A percentile compares a stretch with the other conserved stretches of the same genome.
phyloP scores from a whole-genome alignment of 2,113 vertebrate genomes.

The Empidonax traillii region DNA sequence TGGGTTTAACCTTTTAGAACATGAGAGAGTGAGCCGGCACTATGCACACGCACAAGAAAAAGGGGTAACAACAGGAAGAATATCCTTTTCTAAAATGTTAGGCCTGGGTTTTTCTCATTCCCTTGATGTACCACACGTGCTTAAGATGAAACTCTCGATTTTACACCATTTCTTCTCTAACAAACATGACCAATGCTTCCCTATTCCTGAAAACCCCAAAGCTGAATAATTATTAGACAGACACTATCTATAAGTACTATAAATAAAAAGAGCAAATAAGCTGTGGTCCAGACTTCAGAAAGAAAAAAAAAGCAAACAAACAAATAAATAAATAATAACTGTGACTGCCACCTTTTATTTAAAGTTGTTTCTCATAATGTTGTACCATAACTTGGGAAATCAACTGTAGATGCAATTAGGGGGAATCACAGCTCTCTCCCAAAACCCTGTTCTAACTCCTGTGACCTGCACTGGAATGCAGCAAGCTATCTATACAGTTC shows the following conservation, averaged over 20 bases:
- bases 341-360: not conserved
- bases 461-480: not conserved
- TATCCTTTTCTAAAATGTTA: too few species aligned
- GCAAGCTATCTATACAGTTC: not conserved
- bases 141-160: not conserved
- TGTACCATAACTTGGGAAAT: not conserved
- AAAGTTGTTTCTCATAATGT: not conserved
- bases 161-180: not conserved
- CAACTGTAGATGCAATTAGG: fast-evolving
- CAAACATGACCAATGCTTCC: not conserved
- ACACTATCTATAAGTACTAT: not conserved
- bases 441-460: not conserved
- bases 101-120: not conserved
- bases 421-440: not conserved
- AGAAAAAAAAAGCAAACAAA: not conserved
- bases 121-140: not conserved
- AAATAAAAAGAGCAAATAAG: not conserved
- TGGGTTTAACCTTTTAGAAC: not conserved
- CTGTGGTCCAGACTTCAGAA: not conserved
- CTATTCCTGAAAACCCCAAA: not conserved
- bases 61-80: not conserved
- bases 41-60: not conserved
- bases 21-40: not conserved
- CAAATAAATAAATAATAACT: not conserved
- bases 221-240: not conserved